Conservation (phyloP, 2,113 vertebrate species). For the Salminus brasiliensis region DNA sequence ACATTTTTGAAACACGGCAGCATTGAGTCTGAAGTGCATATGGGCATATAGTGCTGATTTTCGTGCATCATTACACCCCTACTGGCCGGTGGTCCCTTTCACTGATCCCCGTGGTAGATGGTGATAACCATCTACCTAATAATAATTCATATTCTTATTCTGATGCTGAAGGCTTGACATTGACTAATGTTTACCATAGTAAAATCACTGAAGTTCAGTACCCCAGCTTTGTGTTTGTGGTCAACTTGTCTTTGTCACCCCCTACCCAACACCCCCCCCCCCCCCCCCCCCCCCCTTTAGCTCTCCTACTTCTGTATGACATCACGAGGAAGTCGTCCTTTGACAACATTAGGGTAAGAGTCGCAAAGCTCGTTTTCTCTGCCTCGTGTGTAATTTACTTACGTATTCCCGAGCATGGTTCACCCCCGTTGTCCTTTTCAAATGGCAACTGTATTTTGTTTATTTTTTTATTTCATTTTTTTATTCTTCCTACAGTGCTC, state of each 20-base stretch:
- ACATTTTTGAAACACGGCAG: too few species aligned
- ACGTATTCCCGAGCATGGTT: not conserved
- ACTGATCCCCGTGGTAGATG: too few species aligned
- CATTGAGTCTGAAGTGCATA: too few species aligned
- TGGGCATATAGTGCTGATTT: too few species aligned
- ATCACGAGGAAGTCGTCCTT: conserved; percentile 95
- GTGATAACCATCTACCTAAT: too few species aligned
- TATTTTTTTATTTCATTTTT: not conserved
- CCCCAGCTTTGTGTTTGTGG: not conserved
- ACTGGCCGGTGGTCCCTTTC: not conserved
- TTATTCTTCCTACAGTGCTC: conserved; percentile 15
- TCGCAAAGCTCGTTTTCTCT: not conserved
- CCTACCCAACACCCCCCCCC: too few species aligned
- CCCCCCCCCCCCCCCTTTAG: too few species aligned
- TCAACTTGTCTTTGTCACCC: conserved; percentile 42
- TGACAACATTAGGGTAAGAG: conserved; percentile 92
- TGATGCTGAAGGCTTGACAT: not conserved
- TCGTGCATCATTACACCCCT: too few species aligned
- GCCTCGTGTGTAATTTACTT: not conserved
- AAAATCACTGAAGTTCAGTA: not conserved
- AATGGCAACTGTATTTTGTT: not conserved
- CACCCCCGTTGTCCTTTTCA: not conserved
- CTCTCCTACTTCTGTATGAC: conserved; percentile 93
- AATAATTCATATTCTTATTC: not conserved
- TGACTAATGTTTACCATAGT: not conserved